Base-by-base conservation (phyloP, 2,888 invertebrate species). In the Scrobipalpa costella region DNA sequence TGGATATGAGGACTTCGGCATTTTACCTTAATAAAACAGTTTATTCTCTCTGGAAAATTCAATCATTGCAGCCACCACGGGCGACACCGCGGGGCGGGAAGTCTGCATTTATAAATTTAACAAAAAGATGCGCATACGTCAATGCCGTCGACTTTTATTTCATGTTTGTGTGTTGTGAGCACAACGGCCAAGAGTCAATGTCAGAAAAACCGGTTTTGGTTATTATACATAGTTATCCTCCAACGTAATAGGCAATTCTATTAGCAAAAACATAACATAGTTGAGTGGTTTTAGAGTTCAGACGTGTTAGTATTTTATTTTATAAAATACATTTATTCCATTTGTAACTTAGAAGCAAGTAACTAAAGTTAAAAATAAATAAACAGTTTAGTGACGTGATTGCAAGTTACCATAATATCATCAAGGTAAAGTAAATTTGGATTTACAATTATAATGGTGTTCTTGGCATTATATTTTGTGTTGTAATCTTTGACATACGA, bases 381-480 rank as follows among this genome's bases (percentile, higher is more conserved):
- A 21, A 52, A 13, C 13, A 8, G 13, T 58, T 17, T 38, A 40
- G 17, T 1, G 36, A 9, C 27, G 21, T 9, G n/a, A 52, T 21
- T 13, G 7, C 13, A 13, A 19, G 9, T 9, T 19, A 49, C 19
- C 8, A 49, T 1, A 13, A 19, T n/a, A 19, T 38, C 2, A 13
- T 74, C 80, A 80, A 82, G 83, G 83, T 78, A 58, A 79, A 69
- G 71, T 69, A 65, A 65, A 74, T 76, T 74, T 73, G 67, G 70
- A 70, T 47, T 61, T 47, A 34, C 57, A 61, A n/a, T 47, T 61
- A 6, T 69, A 61, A 62, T 69, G 60, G 67, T 68, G 70, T 68
- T 73, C 70, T 72, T 74, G 70, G 70, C 71, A 69, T n/a, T n/a
- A n/a, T n/a, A n/a, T n/a, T n/a, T n/a, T n/a, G n/a, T n/a, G n/a